Percentiles rank a stretch among this genome's conserved stretches.
Conservation (phyloP, 2,888 invertebrate genomes). For the Apantesis nais region DNA sequence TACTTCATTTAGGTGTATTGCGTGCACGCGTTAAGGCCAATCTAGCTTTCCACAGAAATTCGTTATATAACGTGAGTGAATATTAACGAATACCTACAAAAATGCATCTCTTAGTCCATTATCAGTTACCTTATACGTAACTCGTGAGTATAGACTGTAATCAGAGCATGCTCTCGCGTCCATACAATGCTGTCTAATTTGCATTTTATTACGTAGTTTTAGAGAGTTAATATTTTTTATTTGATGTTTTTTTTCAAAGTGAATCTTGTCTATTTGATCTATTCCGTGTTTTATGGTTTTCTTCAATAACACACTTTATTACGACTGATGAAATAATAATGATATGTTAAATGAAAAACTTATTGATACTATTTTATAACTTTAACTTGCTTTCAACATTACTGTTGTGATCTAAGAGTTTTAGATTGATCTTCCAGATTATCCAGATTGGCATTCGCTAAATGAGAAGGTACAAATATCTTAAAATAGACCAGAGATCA, state of each 20-base stretch:
- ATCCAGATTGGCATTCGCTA: not conserved
- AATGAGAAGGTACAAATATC: not conserved
- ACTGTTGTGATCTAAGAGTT: not conserved
- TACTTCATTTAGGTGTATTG: not conserved
- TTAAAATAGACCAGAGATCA: not conserved
- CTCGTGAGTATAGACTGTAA: not conserved
- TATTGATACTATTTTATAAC: not conserved
- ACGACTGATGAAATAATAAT: not conserved
- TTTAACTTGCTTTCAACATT: too few species aligned
- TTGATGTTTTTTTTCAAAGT: not conserved
- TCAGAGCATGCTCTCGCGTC: not conserved
- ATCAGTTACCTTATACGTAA: not conserved
- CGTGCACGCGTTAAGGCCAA: not conserved
- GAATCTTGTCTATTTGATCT: not conserved
- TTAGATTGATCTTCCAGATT: not conserved
- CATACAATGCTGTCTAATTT: slow-evolving; percentile 3
- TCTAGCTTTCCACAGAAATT: not conserved
- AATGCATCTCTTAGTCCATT: not conserved
- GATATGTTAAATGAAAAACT: not conserved
- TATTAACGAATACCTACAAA: not conserved
- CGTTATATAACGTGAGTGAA: not conserved
- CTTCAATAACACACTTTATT: not conserved
- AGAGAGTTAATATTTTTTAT: not conserved
- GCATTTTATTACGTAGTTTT: slow-evolving; percentile 2
- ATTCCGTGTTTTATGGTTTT: not conserved